Evolutionary conservation across 2,113 vertebrate species (phyloP).

Genomic region (Mixornis gularis): DNA sequence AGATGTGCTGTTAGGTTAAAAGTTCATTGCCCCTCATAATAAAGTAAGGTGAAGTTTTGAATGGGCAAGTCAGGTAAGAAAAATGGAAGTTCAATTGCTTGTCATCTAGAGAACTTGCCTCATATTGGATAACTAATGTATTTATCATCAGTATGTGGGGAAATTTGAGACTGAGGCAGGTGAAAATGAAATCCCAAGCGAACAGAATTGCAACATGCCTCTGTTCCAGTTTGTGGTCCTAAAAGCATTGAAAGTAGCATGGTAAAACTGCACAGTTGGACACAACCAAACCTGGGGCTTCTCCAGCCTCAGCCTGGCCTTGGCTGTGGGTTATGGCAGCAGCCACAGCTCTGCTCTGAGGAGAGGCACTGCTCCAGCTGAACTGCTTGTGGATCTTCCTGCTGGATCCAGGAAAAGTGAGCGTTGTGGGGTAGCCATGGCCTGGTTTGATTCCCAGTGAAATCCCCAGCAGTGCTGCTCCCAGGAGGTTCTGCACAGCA

Average conservation of each 20-base stretch:
- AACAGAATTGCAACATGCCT: fast-evolving
- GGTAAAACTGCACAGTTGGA: neutral
- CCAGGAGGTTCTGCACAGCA: neutral
- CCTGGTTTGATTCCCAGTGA: neutral
- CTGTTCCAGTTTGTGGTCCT: neutral
- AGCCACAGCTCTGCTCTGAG: neutral
- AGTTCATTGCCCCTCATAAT: neutral
- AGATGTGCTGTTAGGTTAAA: neutral
- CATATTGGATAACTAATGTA: neutral
- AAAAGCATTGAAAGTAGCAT: neutral
- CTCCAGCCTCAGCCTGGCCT: neutral
- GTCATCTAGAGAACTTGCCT: neutral
- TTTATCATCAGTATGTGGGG: neutral
- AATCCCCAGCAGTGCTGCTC: neutral
- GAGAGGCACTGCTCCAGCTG: neutral
- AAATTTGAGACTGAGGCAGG: neutral
- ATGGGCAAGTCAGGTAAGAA: neutral
- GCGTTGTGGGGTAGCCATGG: neutral
- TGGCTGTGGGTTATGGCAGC: neutral
- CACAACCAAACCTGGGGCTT: neutral
- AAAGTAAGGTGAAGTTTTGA: neutral
- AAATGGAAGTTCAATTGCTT: neutral
- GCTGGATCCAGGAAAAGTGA: neutral
- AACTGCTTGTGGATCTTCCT: neutral
- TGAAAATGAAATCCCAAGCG: neutral